These are phyloP conservation scores for Hypotaenidia okinawae DNA, from an alignment of 2,797 vertebrate species.

Conservation along the genomic window DNA sequence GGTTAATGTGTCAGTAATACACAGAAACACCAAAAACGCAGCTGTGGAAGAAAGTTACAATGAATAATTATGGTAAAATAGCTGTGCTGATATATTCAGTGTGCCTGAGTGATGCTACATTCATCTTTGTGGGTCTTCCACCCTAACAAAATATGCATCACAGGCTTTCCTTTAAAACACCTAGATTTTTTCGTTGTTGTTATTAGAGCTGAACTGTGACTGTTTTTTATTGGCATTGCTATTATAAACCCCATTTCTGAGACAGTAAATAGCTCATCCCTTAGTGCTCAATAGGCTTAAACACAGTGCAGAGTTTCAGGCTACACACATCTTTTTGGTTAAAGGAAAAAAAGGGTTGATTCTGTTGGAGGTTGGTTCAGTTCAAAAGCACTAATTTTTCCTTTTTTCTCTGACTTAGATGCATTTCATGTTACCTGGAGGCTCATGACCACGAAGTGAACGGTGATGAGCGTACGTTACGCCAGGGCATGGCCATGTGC, in stretches of 20 bases:
- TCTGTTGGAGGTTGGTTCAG: neutral
- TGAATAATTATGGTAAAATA: neutral
- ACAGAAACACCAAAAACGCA: neutral
- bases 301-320: neutral
- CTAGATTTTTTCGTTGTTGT: neutral
- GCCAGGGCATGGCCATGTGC: neutral
- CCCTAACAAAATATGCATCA: neutral
- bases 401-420: neutral
- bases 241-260: neutral
- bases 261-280: neutral
- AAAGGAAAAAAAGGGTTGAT: neutral
- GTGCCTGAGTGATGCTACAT: neutral
- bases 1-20: neutral
- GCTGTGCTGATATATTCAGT: neutral
- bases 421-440: neutral
- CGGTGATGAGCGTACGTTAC: neutral
- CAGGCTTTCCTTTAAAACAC: neutral
- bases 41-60: neutral
- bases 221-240: neutral
- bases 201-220: neutral
- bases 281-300: neutral
- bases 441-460: neutral
- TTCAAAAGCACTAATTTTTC: neutral
- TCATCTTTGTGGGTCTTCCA: neutral
- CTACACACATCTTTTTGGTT: neutral